Base-by-base conservation (phyloP, 2,113 vertebrate genomes). In the Sminthopsis crassicaudata region DNA sequence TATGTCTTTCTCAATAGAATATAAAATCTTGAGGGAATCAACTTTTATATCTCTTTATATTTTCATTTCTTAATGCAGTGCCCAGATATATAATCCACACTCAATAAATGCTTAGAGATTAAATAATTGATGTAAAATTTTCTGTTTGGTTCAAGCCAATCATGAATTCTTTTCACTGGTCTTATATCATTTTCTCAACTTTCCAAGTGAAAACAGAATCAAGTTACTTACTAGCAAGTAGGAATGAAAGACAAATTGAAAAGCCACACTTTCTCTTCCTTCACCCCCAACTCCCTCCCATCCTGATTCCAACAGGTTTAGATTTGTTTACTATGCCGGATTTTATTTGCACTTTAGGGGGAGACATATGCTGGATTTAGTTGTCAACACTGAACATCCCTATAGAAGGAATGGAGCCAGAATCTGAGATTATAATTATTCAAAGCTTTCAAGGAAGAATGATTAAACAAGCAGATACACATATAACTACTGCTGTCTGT, bases 391-490 rank as follows among this genome's bases (percentile, higher is more conserved):
- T 46, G 46, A 88, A 94, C 60, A 24, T 46, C 48, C 55, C 26
- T 8, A 23, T 0, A 19, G 90, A n/a, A 50, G 89, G 30, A 92
- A 26, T 5, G 23, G 93, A 60, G 54, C 36, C 24, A 67, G 84
- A 42, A 10, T 0, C 53, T 22, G 48, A 42, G 30, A 36, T 3
- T 24, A 89, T 60, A 48, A 57, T 23, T 42, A 2, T 26, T 30
- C n/a, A 84, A 84, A 84, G n/a, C 67, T 84, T 84, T 84, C 67
- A 94, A 92, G 91, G 46, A 89, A 25, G 11, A 89, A 91, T 46
- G 90, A 96, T 30, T 1, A 88, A 95, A 97, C 57, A 89, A 5
- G 53, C 67, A 84, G 67, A 84, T 84, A 42, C n/a, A 84, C n/a
- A 84, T n/a, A 42, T 19, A n/a, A 76, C 60, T 76, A 84, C n/a